Evolutionary conservation across 2,113 vertebrate genomes (phyloP), one percentile per base, ranked within the genome.

Genomic region (Plestiodon gilberti): DNA sequence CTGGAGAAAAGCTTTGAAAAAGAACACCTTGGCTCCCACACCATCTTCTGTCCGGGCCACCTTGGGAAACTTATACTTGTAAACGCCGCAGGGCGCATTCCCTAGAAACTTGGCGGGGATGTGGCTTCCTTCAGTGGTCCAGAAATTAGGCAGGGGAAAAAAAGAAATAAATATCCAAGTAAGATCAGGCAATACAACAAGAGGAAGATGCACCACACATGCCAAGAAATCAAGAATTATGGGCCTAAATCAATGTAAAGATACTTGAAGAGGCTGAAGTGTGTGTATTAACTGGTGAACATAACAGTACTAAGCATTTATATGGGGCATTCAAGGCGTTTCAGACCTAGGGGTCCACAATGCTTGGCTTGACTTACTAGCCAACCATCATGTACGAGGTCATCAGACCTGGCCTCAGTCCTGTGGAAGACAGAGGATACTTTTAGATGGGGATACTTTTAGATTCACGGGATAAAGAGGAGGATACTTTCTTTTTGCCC

Each of bases 41-140:
- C 82, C 94, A 89, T 90, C 92, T 90, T 98, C 97, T 1, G 96
- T 97, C 89, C 95, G 96, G 81, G 95, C 0, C 9, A 95, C 95
- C 94, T 89, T 96, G 82, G 99, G 99, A 89, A 98, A 98, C 95
- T 98, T 98, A 95, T 98, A 99, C 94, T 98, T 99, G 96, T 99
- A 99, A 93, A 98, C 96, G 76, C 99, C 99, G 35, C 97, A 97
- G 0, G 99, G 99, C 0, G 98, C 97, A 57, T 99, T 99, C 83
- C 99, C 98, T 38, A 99, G 96, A 93, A 98, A 97, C 85, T 97
- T 97, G 43, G 97, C 97, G 90, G 97, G 94, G 92, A 97, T 83
- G 74, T 88, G 95, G 86, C 96, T 94, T 91, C 96, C 98, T 98
- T 95, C 43, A 69, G 76, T 90, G 61, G 70, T 0, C 61, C 87